Evolutionary conservation across 2,888 invertebrate species (phyloP).

Genomic region (Dioctria rufipes): DNA sequence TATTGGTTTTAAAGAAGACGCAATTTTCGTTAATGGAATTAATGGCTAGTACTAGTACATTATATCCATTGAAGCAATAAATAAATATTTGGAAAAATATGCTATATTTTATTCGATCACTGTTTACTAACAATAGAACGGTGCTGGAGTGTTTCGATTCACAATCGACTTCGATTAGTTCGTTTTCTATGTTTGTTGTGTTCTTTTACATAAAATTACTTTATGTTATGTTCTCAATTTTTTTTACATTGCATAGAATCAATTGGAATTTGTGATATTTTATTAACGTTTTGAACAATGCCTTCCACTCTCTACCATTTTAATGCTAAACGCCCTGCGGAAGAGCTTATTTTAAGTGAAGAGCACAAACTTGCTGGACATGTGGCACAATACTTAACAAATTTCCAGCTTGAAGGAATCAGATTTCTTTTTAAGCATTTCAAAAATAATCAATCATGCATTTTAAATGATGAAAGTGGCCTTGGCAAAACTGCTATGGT

Average conservation of each 20-base stretch:
- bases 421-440: constrained; percentile 67
- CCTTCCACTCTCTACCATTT: constrained; percentile 66
- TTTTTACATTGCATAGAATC: constrained; percentile 65
- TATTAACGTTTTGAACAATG: constrained; percentile 19
- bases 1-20: neutral
- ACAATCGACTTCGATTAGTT: constrained; percentile 62
- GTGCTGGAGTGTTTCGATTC: constrained; percentile 66
- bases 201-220: constrained; percentile 69
- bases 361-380: constrained; percentile 62
- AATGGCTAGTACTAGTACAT: neutral
- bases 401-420: constrained; percentile 68
- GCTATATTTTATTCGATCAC: constrained; percentile 59
- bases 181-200: constrained; percentile 69
- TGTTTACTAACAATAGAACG: constrained; percentile 61
- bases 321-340: constrained; percentile 64
- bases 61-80: neutral
- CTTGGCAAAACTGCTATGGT: constrained; percentile 67
- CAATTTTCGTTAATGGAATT: neutral
- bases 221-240: constrained; percentile 69
- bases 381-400: constrained; percentile 66
- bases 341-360: constrained; percentile 65
- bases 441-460: constrained; percentile 65
- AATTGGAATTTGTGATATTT: constrained; percentile 52
- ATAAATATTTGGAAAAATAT: constrained; percentile 39
- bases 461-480: constrained; percentile 69